Percentiles rank a stretch among this genome's conserved stretches.
These are phyloP conservation scores for Proterorhinus semilunaris DNA, from an alignment of 2,113 vertebrate genomes.

Conservation along the genomic window DNA sequence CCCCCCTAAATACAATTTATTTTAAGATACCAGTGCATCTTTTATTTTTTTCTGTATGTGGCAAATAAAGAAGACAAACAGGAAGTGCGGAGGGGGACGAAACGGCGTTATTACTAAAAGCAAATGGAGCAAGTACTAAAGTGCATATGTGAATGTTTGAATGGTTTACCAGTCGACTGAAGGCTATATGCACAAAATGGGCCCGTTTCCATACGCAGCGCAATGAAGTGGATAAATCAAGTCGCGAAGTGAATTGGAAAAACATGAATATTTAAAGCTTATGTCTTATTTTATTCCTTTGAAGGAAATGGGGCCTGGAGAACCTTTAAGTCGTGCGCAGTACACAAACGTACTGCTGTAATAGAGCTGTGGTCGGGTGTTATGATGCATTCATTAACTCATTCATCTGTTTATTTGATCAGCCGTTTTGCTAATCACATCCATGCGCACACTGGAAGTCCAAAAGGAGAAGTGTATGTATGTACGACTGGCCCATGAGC, in stretches of 20 bases:
- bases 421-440: no score
- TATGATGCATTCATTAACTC: no score
- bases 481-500: no score
- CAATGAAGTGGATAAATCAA: neutral
- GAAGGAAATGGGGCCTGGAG: neutral
- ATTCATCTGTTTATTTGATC: no score
- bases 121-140: neutral
- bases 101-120: neutral
- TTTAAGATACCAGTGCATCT: conserved; percentile 3
- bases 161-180: neutral
- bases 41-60: neutral
- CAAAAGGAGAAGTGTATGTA: no score
- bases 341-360: neutral
- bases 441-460: no score
- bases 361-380: neutral
- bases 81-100: neutral
- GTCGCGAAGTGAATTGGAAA: neutral
- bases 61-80: neutral
- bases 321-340: neutral
- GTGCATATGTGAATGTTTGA: neutral
- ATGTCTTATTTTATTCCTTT: neutral
- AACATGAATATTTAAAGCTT: neutral
- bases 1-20: neutral
- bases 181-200: neutral
- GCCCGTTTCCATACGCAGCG: neutral